Percentiles rank a stretch among this genome's conserved stretches.
phyloP scores from a whole-genome alignment of 2,888 invertebrate species.

The Tenthredo mesomela region DNA sequence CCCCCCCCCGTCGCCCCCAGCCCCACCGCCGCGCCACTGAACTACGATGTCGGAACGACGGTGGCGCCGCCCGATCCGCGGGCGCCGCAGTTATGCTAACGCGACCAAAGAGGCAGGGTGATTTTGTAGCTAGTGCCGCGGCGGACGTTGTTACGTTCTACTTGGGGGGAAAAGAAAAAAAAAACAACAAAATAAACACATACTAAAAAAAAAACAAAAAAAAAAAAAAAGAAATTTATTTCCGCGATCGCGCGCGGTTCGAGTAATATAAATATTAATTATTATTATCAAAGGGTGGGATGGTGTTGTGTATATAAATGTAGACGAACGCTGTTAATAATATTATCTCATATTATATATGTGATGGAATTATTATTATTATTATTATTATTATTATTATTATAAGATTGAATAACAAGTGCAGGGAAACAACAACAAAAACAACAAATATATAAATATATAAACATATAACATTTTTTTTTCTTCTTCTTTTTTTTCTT shows the following conservation, averaged over 20 bases:
- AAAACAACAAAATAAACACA: neutral
- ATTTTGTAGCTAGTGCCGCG: slow-evolving; percentile 42
- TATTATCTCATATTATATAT: neutral
- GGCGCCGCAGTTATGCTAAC: slow-evolving; percentile 75
- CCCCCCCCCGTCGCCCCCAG: neutral
- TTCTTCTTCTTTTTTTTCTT: neutral
- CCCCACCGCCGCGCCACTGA: slow-evolving; percentile 39
- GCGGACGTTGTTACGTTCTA: slow-evolving; percentile 46
- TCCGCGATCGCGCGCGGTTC: neutral
- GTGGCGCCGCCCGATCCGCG: slow-evolving; percentile 62
- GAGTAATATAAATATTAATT: neutral
- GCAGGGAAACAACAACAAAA: neutral
- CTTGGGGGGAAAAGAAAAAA: neutral
- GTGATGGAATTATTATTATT: neutral
- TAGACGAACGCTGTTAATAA: neutral
- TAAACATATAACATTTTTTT: too few species aligned
- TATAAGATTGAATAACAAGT: neutral
- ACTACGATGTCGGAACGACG: slow-evolving; percentile 58
- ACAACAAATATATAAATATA: too few species aligned
- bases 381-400: neutral
- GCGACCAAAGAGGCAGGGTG: slow-evolving; percentile 58
- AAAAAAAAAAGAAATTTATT: neutral
- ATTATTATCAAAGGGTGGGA: neutral
- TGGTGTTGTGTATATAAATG: neutral
- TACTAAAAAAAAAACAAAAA: neutral